Evolutionary conservation across 2,797 vertebrate genomes (phyloP).

Genomic region (Sebastes trivittatus): DNA sequence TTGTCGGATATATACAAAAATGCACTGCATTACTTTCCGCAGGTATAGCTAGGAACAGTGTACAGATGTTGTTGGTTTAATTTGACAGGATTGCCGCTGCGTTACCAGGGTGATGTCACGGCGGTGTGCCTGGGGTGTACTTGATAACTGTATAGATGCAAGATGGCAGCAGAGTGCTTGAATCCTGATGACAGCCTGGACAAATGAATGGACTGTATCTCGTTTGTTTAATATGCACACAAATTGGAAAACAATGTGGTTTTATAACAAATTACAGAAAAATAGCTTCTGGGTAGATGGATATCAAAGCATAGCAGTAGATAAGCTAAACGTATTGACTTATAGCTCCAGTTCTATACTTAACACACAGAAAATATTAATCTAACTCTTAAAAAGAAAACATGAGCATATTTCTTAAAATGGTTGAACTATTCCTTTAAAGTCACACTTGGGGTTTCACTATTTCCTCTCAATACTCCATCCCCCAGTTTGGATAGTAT

Average conservation of each 20-base stretch:
- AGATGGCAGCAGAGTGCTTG: background rate
- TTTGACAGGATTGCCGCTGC: background rate
- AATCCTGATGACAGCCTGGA: background rate
- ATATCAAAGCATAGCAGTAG: background rate
- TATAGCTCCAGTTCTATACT: background rate
- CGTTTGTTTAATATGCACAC: background rate
- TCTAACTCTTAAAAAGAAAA: background rate
- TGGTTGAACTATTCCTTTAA: background rate
- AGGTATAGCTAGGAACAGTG: background rate
- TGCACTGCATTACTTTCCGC: background rate
- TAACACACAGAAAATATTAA: background rate
- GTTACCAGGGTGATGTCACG: background rate
- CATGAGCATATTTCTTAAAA: background rate
- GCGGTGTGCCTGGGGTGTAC: background rate
- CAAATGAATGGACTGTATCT: background rate
- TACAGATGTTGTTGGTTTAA: background rate
- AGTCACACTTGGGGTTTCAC: background rate
- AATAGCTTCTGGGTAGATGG: background rate
- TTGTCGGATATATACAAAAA: background rate
- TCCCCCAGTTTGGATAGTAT: background rate
- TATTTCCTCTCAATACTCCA: background rate
- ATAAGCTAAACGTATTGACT: background rate
- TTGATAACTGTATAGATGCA: background rate
- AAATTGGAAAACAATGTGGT: background rate
- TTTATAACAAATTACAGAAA: background rate